phyloP scores from a whole-genome alignment of 1,140 invertebrate species.

The Meloidogyne floridensis region DNA sequence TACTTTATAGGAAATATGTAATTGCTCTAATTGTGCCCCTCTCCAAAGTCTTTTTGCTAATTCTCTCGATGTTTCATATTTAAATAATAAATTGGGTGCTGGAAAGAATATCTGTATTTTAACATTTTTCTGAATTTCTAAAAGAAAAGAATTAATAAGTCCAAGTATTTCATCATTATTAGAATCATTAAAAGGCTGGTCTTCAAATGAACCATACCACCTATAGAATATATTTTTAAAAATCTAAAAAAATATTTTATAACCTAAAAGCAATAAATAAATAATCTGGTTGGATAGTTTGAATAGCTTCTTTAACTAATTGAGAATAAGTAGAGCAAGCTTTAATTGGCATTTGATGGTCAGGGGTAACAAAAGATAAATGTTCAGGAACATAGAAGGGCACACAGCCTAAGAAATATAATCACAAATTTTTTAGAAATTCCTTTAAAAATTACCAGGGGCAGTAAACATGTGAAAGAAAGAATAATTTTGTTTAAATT shows the following conservation, averaged over 20 bases:
- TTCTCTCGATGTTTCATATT: conserved; percentile 25
- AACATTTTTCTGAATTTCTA: conserved; percentile 3
- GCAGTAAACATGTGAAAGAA: conserved; percentile 26
- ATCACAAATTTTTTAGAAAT: background rate
- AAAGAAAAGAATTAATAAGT: background rate
- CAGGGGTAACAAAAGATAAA: background rate
- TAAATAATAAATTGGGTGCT: conserved; percentile 18
- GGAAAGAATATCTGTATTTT: conserved; percentile 15
- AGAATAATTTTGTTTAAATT: background rate
- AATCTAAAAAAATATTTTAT: background rate
- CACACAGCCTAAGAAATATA: conserved; percentile 17
- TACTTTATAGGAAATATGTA: conserved; percentile 24
- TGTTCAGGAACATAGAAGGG: conserved; percentile 21
- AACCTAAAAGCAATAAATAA: conserved; percentile 29
- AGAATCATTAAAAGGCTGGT: background rate
- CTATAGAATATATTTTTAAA: background rate
- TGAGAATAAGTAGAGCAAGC: conserved; percentile 15
- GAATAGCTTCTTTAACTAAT: conserved; percentile 17
- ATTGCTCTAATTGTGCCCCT: conserved; percentile 3
- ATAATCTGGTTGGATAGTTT: conserved; percentile 19
- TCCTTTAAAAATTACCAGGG: background rate
- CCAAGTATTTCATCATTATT: conserved; percentile 22
- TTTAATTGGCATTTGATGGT: background rate
- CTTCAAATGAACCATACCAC: conserved; percentile 17
- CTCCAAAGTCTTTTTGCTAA: conserved; percentile 27